phyloP scores from a whole-genome alignment of 2,888 invertebrate genomes.

The Cacoxenus indagator region DNA sequence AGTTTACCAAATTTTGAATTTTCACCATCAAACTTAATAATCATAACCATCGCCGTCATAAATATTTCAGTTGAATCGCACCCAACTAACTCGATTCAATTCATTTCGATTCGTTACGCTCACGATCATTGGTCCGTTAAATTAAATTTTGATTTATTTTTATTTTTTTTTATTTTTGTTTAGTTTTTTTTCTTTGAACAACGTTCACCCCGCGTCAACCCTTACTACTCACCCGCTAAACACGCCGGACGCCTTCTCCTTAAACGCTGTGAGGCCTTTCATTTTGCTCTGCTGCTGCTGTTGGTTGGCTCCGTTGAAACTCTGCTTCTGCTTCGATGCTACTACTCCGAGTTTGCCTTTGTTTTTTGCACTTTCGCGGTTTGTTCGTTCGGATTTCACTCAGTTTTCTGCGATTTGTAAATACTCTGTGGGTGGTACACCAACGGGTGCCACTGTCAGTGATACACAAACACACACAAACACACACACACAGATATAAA shows the following conservation, averaged over 20 bases:
- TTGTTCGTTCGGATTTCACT: constrained; percentile 21
- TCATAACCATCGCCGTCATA: constrained; percentile 27
- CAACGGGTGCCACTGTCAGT: no score
- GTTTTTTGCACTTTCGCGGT: constrained; percentile 32
- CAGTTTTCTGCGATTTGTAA: constrained; percentile 29
- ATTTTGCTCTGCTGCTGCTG: constrained; percentile 48
- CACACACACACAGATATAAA: background rate
- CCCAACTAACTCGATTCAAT: constrained; percentile 28
- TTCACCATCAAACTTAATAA: background rate
- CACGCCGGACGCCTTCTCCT: constrained; percentile 69
- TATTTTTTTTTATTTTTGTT: no score
- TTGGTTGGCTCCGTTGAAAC: background rate
- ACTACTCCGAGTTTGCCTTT: background rate
- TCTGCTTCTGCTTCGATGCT: no score
- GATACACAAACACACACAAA: background rate
- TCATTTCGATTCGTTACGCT: background rate
- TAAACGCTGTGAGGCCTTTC: constrained; percentile 71
- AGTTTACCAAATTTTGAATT: background rate
- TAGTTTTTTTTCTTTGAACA: background rate
- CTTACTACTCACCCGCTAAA: constrained; percentile 68
- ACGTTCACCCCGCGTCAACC: constrained; percentile 16
- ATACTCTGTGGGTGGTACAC: constrained; percentile 32
- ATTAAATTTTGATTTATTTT: constrained; percentile 68
- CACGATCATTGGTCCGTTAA: constrained; percentile 68
- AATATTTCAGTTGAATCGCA: constrained; percentile 53